Evolutionary conservation across 2,113 vertebrate genomes (phyloP).

Genomic region (Elgaria multicarinata): DNA sequence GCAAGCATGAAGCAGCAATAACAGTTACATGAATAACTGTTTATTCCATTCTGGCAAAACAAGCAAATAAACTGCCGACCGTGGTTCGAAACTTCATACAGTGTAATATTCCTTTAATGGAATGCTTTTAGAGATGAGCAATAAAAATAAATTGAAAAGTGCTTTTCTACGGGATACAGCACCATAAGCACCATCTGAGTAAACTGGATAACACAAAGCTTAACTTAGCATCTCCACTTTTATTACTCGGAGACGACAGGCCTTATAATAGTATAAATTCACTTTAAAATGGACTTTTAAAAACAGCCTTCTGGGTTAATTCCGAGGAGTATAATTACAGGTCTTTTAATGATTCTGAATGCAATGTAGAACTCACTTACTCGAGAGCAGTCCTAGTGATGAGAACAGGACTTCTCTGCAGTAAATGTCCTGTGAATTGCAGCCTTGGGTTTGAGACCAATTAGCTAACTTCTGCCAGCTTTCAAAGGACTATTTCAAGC

Average conservation of each 20-base stretch:
- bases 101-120: conserved; percentile 79
- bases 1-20: conserved; percentile 31
- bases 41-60: conserved; percentile 71
- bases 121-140: conserved; percentile 81
- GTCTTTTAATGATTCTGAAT: conserved; percentile 65
- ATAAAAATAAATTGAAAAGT: conserved; percentile 83
- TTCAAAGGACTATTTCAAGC: conserved; percentile 14
- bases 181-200: conserved; percentile 72
- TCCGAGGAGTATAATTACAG: conserved; percentile 74
- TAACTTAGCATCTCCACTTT: conserved; percentile 65
- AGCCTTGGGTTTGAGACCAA: conserved; percentile 64
- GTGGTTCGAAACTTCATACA: conserved; percentile 70
- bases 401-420: background rate
- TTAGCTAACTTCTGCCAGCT: conserved; percentile 63
- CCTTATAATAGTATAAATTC: conserved; percentile 72
- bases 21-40: conserved; percentile 46
- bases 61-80: conserved; percentile 72
- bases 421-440: background rate
- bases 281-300: conserved; percentile 65
- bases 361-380: background rate
- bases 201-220: conserved; percentile 73
- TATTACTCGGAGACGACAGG: conserved; percentile 67
- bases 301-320: conserved; percentile 63
- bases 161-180: conserved; percentile 75
- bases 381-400: background rate